Evolutionary conservation across 2,113 vertebrate species (phyloP), one percentile per base, ranked within the genome.

Genomic region (Tiliqua scincoides): DNA sequence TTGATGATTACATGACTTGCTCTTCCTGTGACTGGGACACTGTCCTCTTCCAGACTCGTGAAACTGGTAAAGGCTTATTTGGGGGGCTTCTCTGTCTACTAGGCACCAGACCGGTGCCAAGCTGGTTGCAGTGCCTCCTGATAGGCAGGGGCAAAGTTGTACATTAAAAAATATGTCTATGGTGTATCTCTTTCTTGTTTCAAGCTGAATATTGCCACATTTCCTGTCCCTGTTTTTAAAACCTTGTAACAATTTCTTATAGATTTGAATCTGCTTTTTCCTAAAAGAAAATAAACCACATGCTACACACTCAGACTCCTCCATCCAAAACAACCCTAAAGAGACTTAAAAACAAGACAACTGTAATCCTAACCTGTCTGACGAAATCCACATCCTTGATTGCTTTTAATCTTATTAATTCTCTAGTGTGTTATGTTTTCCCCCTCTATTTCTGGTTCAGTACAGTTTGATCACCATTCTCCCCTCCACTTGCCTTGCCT

Each of bases 61-160:
- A 92, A 91, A 95, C 91, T 85, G 76, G 85, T 62, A 82, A 89
- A 32, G 61, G 92, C 73, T 93, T 85, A 30, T 43, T 25, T 88
- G 70, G 32, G 83, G 40, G 89, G 83, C 88, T 68, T 67, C 6
- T 76, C 57, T 90, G 91, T 79, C 74, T 88, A 78, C 91, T 77
- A 84, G 40, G 3, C 17, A 11, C n/a, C 89, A 94, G 91, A 79
- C 12, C 54, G 85, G 89, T 87, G 88, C 86, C 76, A 91, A 81
- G 86, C 87, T 48, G 85, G 2, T 88, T 92, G 88, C 91, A 73
- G 23, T 83, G 93, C 92, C 89, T 93, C 83, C 90, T 94, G 87
- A 78, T 92, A 93, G 93, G 88, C 63, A 77, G 90, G 73, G 88
- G 88, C 40, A 91, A 92, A 96, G 93, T 94, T 94, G 85, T 91